Evolutionary conservation across 2,113 vertebrate species (phyloP), one percentile per base, ranked within the genome.

Genomic region (Lagopus leucura): DNA sequence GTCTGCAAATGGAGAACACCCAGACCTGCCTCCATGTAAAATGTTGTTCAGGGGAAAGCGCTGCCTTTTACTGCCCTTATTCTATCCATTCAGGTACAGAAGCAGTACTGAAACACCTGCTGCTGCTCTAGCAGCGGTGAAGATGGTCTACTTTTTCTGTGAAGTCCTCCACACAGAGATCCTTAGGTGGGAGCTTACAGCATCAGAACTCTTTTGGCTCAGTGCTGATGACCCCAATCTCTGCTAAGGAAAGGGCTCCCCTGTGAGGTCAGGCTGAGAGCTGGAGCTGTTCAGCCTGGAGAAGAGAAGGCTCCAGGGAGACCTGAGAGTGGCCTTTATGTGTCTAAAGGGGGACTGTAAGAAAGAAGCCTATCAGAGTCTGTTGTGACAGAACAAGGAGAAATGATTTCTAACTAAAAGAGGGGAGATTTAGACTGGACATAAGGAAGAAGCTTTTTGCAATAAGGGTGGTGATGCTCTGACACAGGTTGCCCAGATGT

Each of bases 211-310:
- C 22, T 43, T 8, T 2, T 2, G 16, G 13, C 54, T 13, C 1
- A 1, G 43, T n/a, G 18, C 50, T 0, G 0, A 32, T 84, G 19
- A 27, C 38, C 57, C 25, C 2, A 2, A 61, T 40, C 36, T 6
- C 43, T 54, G 18, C 4, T 25, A 30, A 55, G 55, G 4, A 27
- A 34, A 69, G 18, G 12, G 38, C 45, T 54, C 42, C 4, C 38
- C 17, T 54, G 5, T 54, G 14, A 54, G 27, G 52, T 28, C 8
- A 54, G 52, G 27, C 27, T 54, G 27, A 28, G 27, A 54, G 52
- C 52, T 54, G 14, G 52, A 28, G 52, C 52, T 54, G 52, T 16
- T 28, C 52, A 54, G 52, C 52, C 52, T 54, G 52, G 52, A 54
- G 14, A 54, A 54, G 50, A 54, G 14, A 54, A 28, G 52, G 27